phyloP scores from a whole-genome alignment of 2,888 invertebrate genomes.

The Phytoseiulus persimilis region DNA sequence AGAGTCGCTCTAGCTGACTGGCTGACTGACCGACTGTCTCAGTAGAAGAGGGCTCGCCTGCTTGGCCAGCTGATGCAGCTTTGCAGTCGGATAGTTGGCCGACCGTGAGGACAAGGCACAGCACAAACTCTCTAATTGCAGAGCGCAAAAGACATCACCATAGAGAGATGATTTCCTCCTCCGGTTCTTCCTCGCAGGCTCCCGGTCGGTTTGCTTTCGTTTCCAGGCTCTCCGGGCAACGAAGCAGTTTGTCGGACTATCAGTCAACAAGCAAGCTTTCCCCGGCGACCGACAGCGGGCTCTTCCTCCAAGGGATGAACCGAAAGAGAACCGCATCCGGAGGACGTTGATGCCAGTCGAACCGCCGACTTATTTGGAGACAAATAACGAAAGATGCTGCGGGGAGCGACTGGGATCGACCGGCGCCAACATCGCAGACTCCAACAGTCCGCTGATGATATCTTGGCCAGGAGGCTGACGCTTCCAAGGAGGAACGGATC shows the following conservation, averaged over 20 bases:
- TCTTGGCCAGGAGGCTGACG: no score
- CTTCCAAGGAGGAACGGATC: no score
- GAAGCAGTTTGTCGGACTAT: neutral
- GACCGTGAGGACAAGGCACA: neutral
- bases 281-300: neutral
- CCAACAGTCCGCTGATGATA: no score
- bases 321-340: neutral
- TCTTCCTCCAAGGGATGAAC: neutral
- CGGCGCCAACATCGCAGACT: neutral
- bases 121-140: neutral
- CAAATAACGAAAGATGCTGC: neutral
- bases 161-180: neutral
- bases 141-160: neutral
- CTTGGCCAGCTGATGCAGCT: neutral
- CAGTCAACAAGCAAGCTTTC: neutral
- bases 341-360: neutral
- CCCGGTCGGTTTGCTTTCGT: neutral
- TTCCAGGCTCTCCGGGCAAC: neutral
- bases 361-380: neutral
- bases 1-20: neutral
- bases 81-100: neutral
- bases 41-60: neutral
- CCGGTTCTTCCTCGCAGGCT: neutral
- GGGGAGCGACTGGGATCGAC: neutral
- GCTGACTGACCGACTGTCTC: neutral